These are phyloP conservation scores for Hippasteria phrygiana DNA, from an alignment of 53 echinoderm and acorn worm genomes.

Conservation along the genomic window DNA sequence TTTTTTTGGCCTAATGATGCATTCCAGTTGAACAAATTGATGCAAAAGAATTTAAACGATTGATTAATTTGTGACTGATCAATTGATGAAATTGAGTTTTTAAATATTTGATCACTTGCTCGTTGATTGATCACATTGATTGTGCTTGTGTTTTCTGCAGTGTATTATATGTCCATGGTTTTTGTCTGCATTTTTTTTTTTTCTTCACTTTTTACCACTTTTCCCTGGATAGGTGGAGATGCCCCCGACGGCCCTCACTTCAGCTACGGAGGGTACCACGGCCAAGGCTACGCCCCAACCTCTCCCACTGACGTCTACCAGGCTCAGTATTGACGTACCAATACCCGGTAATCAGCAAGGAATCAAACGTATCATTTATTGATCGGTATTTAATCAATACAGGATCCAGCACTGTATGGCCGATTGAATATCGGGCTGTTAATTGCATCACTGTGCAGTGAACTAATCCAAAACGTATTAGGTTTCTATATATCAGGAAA, in stretches of 20 bases:
- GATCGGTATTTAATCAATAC: background rate
- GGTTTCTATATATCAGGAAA: too few relatives aligned
- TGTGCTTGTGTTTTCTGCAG: background rate
- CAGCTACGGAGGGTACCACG: constrained; percentile 41
- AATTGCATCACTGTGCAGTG: too few relatives aligned
- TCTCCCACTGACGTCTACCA: constrained; percentile 61
- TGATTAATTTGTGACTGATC: too few relatives aligned
- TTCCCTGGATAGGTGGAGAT: constrained; percentile 23
- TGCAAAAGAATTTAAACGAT: too few relatives aligned
- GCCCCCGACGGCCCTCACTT: constrained; percentile 60
- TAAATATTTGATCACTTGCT: too few relatives aligned
- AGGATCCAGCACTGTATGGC: too few relatives aligned
- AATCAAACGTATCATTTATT: background rate
- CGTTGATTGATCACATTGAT: background rate
- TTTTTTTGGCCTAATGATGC: too few relatives aligned
- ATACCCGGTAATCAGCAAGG: background rate
- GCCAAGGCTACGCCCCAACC: constrained; percentile 46
- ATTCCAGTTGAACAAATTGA: too few relatives aligned
- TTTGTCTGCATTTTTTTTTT: background rate
- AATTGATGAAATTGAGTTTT: too few relatives aligned
- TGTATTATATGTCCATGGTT: background rate
- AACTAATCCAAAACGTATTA: too few relatives aligned
- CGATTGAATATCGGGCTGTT: too few relatives aligned
- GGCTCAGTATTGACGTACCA: constrained; percentile 5
- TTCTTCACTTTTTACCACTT: background rate